Evolutionary conservation across 1,140 invertebrate genomes (phyloP).

Genomic region (Whitmania pigra): DNA sequence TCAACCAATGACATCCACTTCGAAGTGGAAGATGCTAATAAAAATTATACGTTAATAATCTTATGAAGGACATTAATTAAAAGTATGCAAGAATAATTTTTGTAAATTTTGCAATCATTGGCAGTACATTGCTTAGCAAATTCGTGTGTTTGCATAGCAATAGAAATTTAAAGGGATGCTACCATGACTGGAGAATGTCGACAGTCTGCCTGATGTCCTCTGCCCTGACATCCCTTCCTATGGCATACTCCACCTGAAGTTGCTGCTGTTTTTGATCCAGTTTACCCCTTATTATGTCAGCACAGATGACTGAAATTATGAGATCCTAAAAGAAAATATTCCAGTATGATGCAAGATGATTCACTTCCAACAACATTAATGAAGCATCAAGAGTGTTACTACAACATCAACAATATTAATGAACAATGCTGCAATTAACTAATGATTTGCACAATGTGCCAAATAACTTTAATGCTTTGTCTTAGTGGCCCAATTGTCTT

Average conservation of each 20-base stretch:
- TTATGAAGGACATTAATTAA: no score
- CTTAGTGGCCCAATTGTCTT: not conserved
- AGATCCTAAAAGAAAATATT: slow-evolving; percentile 53
- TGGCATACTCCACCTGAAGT: slow-evolving; percentile 81
- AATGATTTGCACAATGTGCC: not conserved
- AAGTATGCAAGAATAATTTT: no score
- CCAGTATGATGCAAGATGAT: not conserved
- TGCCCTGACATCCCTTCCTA: slow-evolving; percentile 75
- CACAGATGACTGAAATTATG: slow-evolving; percentile 94
- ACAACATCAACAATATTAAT: no score
- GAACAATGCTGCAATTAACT: not conserved
- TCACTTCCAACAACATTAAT: not conserved
- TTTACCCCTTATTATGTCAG: slow-evolving; percentile 88
- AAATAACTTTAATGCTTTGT: not conserved
- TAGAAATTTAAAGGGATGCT: slow-evolving; percentile 11
- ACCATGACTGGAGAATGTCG: slow-evolving; percentile 39
- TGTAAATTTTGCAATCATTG: no score
- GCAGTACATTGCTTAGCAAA: no score
- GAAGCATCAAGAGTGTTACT: no score
- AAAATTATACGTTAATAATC: no score
- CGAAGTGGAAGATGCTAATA: no score
- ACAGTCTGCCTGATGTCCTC: slow-evolving; percentile 44
- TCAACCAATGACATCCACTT: no score
- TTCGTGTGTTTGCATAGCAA: not conserved
- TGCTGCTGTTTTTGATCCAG: slow-evolving; percentile 84